A percentile compares a stretch with the other conserved stretches of the same genome.
phyloP scores from a whole-genome alignment of 2,113 vertebrate genomes.

The Cettia cetti region DNA sequence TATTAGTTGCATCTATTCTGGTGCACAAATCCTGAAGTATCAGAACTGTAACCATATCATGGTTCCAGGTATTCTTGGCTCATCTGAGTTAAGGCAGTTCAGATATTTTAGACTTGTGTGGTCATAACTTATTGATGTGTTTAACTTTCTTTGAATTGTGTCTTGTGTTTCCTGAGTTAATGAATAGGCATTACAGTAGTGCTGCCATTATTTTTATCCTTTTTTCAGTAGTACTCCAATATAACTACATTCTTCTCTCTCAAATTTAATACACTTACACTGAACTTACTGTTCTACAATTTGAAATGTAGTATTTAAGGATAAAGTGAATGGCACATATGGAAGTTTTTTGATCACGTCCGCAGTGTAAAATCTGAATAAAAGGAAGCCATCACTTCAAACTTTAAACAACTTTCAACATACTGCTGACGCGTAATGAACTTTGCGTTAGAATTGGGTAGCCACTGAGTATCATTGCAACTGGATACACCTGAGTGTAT shows the following conservation, averaged over 20 bases:
- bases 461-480: neutral
- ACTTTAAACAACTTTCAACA: neutral
- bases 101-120: neutral
- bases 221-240: neutral
- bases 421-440: neutral
- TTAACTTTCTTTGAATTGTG: neutral
- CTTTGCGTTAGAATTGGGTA: neutral
- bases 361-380: neutral
- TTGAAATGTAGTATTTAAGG: neutral
- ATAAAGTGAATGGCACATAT: neutral
- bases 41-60: neutral
- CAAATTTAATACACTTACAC: neutral
- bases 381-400: neutral
- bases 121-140: neutral
- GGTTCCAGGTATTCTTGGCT: neutral
- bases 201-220: neutral
- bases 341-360: neutral
- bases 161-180: neutral
- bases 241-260: neutral
- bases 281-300: neutral
- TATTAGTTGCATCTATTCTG: neutral
- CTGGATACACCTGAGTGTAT: neutral
- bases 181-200: neutral
- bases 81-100: neutral
- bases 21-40: neutral